phyloP scores from a whole-genome alignment of 2,888 invertebrate genomes.

The Pterostichus madidus region DNA sequence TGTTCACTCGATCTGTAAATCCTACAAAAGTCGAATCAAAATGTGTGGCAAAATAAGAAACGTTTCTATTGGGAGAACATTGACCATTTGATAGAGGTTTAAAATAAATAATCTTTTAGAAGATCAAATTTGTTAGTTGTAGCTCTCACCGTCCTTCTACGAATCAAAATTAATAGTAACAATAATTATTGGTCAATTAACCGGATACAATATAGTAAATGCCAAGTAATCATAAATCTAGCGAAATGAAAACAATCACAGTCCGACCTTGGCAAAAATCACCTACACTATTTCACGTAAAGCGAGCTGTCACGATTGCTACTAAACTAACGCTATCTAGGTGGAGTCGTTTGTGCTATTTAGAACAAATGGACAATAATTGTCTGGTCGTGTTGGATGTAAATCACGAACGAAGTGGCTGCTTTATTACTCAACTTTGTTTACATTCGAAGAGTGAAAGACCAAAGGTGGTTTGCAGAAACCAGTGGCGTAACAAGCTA shows the following conservation, averaged over 20 bases:
- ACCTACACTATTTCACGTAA: constrained; percentile 14
- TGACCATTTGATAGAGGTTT: no score
- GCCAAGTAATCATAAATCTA: constrained; percentile 23
- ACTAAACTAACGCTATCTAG: constrained; percentile 7
- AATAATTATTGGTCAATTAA: constrained; percentile 35
- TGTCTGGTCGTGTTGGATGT: background rate
- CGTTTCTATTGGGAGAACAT: no score
- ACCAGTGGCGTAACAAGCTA: no score
- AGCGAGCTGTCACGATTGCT: constrained; percentile 4
- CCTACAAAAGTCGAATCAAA: no score
- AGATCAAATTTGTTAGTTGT: background rate
- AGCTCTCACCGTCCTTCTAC: background rate
- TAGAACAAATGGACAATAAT: constrained; percentile 17
- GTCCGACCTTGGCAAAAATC: constrained; percentile 18
- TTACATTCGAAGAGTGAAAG: background rate
- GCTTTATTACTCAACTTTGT: constrained; percentile 25
- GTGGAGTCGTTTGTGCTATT: constrained; percentile 3
- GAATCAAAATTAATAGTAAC: constrained; percentile 14
- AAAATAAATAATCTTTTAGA: no score
- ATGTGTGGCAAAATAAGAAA: no score
- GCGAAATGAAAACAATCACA: constrained; percentile 12
- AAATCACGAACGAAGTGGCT: constrained; percentile 13
- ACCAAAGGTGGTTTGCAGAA: no score
- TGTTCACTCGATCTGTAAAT: no score
- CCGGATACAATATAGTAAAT: constrained; percentile 18